Base-by-base conservation (phyloP, 2,113 vertebrate genomes). In the Epinephelus cyanopodus region DNA sequence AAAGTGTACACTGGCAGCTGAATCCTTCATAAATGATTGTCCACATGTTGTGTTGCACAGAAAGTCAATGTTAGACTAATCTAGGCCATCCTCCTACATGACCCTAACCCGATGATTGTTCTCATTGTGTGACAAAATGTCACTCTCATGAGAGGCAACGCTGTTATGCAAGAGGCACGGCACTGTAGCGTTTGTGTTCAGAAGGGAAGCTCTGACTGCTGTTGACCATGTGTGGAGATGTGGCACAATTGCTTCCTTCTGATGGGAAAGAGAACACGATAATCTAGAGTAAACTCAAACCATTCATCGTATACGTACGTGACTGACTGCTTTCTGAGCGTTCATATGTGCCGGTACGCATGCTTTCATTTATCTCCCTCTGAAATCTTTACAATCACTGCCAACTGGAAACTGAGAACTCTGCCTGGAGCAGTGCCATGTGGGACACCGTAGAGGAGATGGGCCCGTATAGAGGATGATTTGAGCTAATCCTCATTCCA, bases 121-220 rank as follows among this genome's bases (percentile, higher is more conserved):
- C 66, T 68, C 84, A 77, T 76, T 87, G 80, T 85, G 80, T 50
- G 63, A 65, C 60, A 66, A 82, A 90, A 89, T 86, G 83, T 89
- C 85, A 72, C 47, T 47, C 12, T 72, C 50, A 45, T 81, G 73
- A 82, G 68, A 84, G 75, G 65, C 74, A 52, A 58, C 53, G 11
- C 69, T 77, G 82, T 89, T 84, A n/a, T 18, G 37, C 48, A 77
- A 81, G 77, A 84, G 64, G 27, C 61, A 25, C n/a, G 9, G 60
- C 53, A 57, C n/a, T 79, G 79, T 73, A 33, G 76, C 50, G 25
- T 23, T 27, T 68, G 39, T 71, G 85, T 39, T 71, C 19, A 27
- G 27, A 63, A 63, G 64, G 23, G 53, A 77, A 52, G 62, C 50
- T 33, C 18, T 60, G n/a, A 0, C 75, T 62, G 33, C 50, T 56